Evolutionary conservation across 2,888 invertebrate species (phyloP).

Genomic region (Diploptera punctata): DNA sequence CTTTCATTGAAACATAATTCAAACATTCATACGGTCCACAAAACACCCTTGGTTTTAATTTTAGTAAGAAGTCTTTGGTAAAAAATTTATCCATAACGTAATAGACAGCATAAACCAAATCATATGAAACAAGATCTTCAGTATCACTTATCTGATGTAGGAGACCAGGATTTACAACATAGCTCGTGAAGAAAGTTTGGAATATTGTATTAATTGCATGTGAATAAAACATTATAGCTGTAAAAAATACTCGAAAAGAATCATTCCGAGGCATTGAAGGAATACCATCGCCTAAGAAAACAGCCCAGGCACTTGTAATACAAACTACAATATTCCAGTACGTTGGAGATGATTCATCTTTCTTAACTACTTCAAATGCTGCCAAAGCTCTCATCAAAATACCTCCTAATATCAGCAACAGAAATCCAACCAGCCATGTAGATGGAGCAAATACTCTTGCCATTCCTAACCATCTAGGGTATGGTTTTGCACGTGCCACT

Average conservation of each 20-base stretch:
- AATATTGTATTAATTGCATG: constrained; percentile 4
- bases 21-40: background rate
- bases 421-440: background rate
- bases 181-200: background rate
- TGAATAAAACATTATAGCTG: background rate
- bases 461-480: constrained; percentile 1
- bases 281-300: background rate
- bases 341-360: background rate
- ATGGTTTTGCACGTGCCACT: background rate
- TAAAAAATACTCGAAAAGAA: background rate
- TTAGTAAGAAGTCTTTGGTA: background rate
- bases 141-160: background rate
- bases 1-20: background rate
- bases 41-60: background rate
- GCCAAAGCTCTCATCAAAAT: no score
- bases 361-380: no score
- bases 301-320: background rate
- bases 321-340: background rate
- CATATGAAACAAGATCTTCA: background rate
- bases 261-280: background rate
- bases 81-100: background rate
- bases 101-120: no score
- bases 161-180: background rate
- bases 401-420: background rate
- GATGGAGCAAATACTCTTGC: background rate